Evolutionary conservation across 2,797 vertebrate species (phyloP).

Genomic region (Sternotherus odoratus): DNA sequence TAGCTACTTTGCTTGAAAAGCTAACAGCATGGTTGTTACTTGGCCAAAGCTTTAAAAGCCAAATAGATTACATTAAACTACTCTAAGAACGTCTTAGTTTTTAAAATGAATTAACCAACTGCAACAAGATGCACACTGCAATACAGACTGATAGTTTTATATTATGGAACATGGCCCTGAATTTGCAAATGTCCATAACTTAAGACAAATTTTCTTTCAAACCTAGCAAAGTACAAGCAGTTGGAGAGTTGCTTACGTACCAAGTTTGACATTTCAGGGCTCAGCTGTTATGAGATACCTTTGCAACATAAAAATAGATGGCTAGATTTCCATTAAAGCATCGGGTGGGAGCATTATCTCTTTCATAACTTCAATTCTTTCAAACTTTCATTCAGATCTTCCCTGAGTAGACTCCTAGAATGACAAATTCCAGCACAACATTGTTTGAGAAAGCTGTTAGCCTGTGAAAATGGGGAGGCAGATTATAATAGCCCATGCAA

Average conservation of each 20-base stretch:
- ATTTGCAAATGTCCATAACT: neutral
- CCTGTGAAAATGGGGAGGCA: neutral
- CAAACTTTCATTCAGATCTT: neutral
- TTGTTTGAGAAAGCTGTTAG: fast-evolving
- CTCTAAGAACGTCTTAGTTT: neutral
- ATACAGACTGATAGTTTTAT: neutral
- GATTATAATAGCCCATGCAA: fast-evolving
- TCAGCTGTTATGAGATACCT: neutral
- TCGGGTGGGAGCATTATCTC: neutral
- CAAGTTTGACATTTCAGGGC: neutral
- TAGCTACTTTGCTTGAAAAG: conserved; percentile 1
- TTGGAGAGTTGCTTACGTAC: neutral
- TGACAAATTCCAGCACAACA: neutral
- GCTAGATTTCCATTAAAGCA: neutral
- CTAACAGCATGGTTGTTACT: neutral
- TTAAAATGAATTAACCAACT: neutral
- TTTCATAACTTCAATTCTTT: neutral
- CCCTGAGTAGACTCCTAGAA: neutral
- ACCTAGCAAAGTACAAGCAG: neutral
- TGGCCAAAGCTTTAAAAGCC: neutral
- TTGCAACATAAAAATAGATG: neutral
- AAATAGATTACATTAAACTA: neutral
- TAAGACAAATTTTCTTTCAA: neutral
- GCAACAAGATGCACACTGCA: neutral
- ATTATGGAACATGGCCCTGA: neutral